These are phyloP conservation scores for Acrocephalus arundinaceus DNA, from an alignment of 2,113 vertebrate species.

Conservation along the genomic window DNA sequence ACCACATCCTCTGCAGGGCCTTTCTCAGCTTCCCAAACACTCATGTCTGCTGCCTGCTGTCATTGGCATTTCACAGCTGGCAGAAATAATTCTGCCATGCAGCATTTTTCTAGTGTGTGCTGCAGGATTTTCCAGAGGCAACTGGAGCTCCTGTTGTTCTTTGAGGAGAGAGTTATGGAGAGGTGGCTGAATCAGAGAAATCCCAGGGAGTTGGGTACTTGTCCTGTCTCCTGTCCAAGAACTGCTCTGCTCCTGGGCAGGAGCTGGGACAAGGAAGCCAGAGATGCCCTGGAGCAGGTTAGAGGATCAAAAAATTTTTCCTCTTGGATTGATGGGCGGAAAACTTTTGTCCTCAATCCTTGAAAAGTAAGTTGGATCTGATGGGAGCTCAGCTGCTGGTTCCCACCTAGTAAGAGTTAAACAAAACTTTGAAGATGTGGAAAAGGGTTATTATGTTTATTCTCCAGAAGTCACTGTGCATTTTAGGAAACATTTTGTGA, in stretches of 20 bases:
- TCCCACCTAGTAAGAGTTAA: not conserved
- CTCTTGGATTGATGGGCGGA: not conserved
- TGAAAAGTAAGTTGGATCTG: not conserved
- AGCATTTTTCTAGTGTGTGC: not conserved
- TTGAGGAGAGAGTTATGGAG: not conserved
- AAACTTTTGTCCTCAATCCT: not conserved
- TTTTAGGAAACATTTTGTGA: not conserved
- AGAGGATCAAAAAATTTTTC: not conserved
- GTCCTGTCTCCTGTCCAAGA: not conserved
- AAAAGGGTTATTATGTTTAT: not conserved
- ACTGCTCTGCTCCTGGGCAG: not conserved
- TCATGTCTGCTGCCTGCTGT: not conserved
- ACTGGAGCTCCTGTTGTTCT: not conserved
- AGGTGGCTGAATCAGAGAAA: not conserved
- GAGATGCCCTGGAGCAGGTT: rapidly evolving
- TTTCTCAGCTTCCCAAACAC: not conserved
- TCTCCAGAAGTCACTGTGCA: not conserved
- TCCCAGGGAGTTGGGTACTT: not conserved
- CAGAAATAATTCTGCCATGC: not conserved
- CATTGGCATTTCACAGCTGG: not conserved
- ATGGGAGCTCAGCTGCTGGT: not conserved
- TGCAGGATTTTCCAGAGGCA: not conserved
- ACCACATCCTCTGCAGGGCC: not conserved
- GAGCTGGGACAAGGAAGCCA: not conserved
- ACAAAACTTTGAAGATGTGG: not conserved